A percentile compares a stretch with the other conserved stretches of the same genome.
phyloP scores from a whole-genome alignment of 2,888 invertebrate species.

The Dasypogon diadema region DNA sequence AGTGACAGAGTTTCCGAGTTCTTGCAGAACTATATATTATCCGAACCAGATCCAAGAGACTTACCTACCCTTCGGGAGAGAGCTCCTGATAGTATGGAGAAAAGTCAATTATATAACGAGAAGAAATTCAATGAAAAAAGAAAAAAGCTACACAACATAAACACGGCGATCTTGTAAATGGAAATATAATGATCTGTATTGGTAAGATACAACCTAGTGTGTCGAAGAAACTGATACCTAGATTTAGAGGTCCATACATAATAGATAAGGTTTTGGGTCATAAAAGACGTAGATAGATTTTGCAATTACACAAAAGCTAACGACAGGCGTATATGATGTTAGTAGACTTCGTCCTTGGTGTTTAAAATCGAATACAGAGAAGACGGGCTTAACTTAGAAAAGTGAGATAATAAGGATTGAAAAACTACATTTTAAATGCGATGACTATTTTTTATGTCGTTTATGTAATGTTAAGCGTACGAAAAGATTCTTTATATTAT shows the following conservation, averaged over 20 bases:
- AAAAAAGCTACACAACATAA: slow-evolving; percentile 55
- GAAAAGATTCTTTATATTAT: too few species aligned
- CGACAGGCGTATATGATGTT: not conserved
- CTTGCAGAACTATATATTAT: slow-evolving; percentile 30
- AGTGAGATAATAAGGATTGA: too few species aligned
- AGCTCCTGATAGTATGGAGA: slow-evolving; percentile 53
- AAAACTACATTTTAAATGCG: too few species aligned
- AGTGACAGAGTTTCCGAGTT: slow-evolving; percentile 53
- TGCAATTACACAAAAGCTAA: not conserved
- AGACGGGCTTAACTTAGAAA: too few species aligned
- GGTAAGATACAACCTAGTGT: slow-evolving; percentile 56
- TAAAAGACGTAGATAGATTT: slow-evolving; percentile 52
- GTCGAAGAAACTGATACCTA: slow-evolving; percentile 52
- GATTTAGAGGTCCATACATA: slow-evolving; percentile 57
- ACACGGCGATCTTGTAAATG: slow-evolving; percentile 57
- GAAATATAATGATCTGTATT: slow-evolving; percentile 57
- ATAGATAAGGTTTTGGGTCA: slow-evolving; percentile 53
- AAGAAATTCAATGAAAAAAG: slow-evolving; percentile 34
- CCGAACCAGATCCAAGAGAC: slow-evolving; percentile 53
- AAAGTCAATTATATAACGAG: slow-evolving; percentile 58
- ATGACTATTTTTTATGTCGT: too few species aligned
- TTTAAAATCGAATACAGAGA: too few species aligned
- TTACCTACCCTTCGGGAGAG: slow-evolving; percentile 55
- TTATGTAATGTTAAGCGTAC: too few species aligned
- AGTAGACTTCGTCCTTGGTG: too few species aligned